Percentiles rank a stretch among this genome's conserved stretches.
Conservation (phyloP, 2,113 vertebrate species). For the Hippocampus barbouri region DNA sequence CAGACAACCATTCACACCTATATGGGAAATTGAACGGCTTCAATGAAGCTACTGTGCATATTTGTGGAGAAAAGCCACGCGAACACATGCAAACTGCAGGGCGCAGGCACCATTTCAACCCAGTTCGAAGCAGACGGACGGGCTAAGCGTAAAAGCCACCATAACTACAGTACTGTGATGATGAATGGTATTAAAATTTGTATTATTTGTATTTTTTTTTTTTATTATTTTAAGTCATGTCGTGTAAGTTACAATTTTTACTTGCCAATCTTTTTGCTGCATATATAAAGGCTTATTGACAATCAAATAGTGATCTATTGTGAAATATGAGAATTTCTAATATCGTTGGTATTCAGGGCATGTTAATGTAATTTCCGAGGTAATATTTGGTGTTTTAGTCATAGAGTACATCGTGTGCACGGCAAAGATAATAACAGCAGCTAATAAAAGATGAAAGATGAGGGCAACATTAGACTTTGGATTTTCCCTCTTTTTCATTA, state of each 20-base stretch:
- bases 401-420: neutral
- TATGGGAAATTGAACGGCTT: neutral
- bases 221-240: too few relatives aligned
- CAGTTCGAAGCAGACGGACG: neutral
- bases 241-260: neutral
- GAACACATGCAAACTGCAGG: neutral
- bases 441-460: neutral
- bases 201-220: too few relatives aligned
- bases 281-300: neutral
- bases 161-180: neutral
- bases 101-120: neutral
- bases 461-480: neutral
- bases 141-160: neutral
- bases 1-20: neutral
- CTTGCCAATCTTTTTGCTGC: neutral
- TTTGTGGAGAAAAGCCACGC: neutral
- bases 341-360: neutral
- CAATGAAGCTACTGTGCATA: neutral
- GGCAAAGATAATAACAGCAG: neutral
- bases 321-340: neutral
- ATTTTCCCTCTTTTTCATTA: neutral
- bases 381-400: neutral
- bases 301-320: neutral
- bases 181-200: neutral
- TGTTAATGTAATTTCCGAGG: neutral